A percentile compares a stretch with the other conserved stretches of the same genome.
These are phyloP conservation scores for Platycheirus albimanus DNA, from an alignment of 2,888 invertebrate species.

Conservation along the genomic window DNA sequence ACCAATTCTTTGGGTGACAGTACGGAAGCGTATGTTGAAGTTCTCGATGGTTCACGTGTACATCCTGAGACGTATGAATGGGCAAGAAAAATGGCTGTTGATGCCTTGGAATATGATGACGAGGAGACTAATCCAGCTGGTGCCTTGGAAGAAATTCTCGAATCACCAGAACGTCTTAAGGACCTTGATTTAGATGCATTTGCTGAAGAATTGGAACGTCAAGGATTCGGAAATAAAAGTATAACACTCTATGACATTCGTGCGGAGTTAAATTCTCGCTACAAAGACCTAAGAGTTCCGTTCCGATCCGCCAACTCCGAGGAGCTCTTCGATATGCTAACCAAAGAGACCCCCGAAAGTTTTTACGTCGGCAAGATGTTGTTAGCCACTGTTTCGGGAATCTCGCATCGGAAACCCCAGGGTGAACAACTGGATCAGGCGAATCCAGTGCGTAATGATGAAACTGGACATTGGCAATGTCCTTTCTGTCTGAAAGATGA, in stretches of 20 bases:
- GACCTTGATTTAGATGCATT: conserved; percentile 99
- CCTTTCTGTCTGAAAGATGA: conserved; percentile 98
- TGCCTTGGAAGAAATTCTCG: conserved; percentile 98
- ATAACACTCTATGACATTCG: conserved; percentile 98
- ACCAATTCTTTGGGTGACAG: conserved; percentile 97
- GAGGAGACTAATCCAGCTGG: conserved; percentile 98
- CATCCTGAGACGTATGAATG: conserved; percentile 99
- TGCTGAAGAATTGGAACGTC: conserved; percentile 97
- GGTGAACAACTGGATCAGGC: conserved; percentile 97
- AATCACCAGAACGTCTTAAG: conserved; percentile 95
- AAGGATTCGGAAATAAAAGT: conserved; percentile 93
- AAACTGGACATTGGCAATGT: conserved; percentile 98
- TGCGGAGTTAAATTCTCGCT: conserved; percentile 96
- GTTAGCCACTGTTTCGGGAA: conserved; percentile 90
- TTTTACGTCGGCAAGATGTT: conserved; percentile 95
- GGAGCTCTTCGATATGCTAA: conserved; percentile 96
- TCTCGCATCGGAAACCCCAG: conserved; percentile 93
- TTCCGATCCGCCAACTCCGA: conserved; percentile 92
- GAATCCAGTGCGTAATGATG: conserved; percentile 96
- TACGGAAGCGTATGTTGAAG: conserved; percentile 97
- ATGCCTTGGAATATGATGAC: conserved; percentile 98
- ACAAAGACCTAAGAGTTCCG: conserved; percentile 92
- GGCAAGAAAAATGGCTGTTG: conserved; percentile 99
- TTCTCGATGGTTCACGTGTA: conserved; percentile 97
- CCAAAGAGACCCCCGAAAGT: conserved; percentile 97